Base-by-base conservation (phyloP, 2,797 vertebrate species). In the Chaetophractus vellerosus region DNA sequence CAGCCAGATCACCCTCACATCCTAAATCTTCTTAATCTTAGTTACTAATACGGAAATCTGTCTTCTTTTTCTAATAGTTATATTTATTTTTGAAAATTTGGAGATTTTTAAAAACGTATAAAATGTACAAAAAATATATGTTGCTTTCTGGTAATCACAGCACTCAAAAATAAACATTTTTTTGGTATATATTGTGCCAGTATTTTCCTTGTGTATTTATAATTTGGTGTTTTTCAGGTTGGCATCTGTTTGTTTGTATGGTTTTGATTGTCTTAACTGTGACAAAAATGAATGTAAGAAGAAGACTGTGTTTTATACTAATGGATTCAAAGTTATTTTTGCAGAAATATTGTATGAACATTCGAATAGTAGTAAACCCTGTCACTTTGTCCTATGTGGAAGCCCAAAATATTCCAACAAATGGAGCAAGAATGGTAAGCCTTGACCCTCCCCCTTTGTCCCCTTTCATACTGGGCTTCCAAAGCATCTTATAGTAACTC, bases 251-350 rank as follows among this genome's bases (percentile, higher is more conserved):
- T 74, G 7, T 63, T 68, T 69, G 1, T 11, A 48, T 86, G 9
- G 36, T 57, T 33, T 92, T 76, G 14, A 85, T 59, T 79, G 1
- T 90, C 23, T 87, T 93, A 57, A 45, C 55, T 38, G 6, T 38
- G 26, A 74, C 16, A 78, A 41, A 85, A 59, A 0, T 36, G 28
- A 63, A 57, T 41, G 1, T n/a, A 59, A 78, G n/a, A 74, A 33
- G 24, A 79, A 95, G n/a, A 84, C 23, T 90, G 45, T 66, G 24
- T n/a, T 11, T 88, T 81, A 82, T 61, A 31, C 64, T 45, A 6
- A 52, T 33, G 48, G 28, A 5, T 12, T 52, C 85, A 23, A 59
- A 64, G 10, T 52, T 80, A 76, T 31, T 82, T 61, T 80, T 41
- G 61, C 8, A 83, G 6, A 95, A 88, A 76, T 68, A 55, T 38